Conservation (phyloP, 1,140 invertebrate genomes). For the Aphis craccivora region DNA sequence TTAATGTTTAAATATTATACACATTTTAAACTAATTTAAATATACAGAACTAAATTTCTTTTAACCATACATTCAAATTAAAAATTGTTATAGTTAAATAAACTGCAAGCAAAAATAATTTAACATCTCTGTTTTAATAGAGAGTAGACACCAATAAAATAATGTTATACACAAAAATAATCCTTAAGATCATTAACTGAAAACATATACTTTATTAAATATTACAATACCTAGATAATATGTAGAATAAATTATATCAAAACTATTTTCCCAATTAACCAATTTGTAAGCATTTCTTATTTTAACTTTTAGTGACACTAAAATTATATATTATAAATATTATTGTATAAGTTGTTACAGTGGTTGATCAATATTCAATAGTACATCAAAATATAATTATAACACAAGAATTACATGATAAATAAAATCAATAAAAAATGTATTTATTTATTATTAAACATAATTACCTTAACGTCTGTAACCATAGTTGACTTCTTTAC, state of each 20-base stretch:
- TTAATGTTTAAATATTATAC: not conserved
- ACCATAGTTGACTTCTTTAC: conserved; percentile 59
- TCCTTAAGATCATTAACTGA: not conserved
- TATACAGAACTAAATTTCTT: not conserved
- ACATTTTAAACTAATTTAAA: not conserved
- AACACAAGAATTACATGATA: not conserved
- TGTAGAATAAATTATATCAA: not conserved
- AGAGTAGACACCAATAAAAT: not conserved
- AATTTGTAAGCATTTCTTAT: not conserved
- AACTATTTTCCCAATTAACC: not conserved
- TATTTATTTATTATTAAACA: not conserved
- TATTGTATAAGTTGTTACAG: not conserved
- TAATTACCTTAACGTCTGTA: conserved; percentile 58
- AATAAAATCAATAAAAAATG: not conserved
- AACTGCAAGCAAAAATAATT: not conserved
- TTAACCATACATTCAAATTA: not conserved
- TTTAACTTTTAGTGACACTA: not conserved
- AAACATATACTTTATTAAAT: conserved; percentile 7
- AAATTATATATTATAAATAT: conserved; percentile 14
- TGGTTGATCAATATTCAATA: not conserved
- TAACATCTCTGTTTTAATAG: not conserved
- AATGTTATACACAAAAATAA: conserved; percentile 14
- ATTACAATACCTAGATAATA: conserved; percentile 9
- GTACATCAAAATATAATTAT: not conserved
- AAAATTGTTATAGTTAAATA: not conserved